These are phyloP conservation scores for Pelochelys cantorii DNA, from an alignment of 2,797 vertebrate species.

Conservation along the genomic window DNA sequence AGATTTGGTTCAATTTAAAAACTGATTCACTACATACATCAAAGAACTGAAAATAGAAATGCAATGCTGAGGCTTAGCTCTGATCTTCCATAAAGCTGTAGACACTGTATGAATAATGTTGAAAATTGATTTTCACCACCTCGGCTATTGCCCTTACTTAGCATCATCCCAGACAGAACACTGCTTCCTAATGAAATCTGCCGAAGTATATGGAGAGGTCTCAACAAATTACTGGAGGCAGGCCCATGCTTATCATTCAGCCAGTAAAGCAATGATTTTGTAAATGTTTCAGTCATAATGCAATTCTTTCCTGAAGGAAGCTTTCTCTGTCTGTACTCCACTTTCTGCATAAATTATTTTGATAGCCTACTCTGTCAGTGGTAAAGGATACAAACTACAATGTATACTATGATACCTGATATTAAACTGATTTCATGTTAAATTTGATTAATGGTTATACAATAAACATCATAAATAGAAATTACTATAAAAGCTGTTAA, in stretches of 20 bases:
- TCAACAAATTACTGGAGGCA: not conserved
- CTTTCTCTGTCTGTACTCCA: not conserved
- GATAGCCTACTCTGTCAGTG: not conserved
- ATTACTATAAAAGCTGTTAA: not conserved
- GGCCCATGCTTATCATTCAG: fast-evolving
- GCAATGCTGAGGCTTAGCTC: not conserved
- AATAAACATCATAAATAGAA: not conserved
- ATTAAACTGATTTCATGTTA: not conserved
- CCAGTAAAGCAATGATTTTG: not conserved
- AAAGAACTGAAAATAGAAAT: not conserved
- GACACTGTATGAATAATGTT: not conserved
- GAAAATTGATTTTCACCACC: not conserved
- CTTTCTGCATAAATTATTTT: not conserved
- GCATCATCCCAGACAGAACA: not conserved
- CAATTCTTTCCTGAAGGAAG: not conserved
- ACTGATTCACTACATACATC: not conserved
- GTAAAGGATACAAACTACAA: not conserved
- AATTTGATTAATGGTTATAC: not conserved
- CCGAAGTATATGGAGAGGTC: not conserved
- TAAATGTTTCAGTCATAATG: not conserved
- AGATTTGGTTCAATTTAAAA: not conserved
- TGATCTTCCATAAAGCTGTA: not conserved
- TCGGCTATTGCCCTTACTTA: not conserved
- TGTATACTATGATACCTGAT: not conserved
- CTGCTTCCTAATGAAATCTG: not conserved